Base-by-base conservation (phyloP, 2,888 invertebrate species). In the Prionchulus punctatus region DNA sequence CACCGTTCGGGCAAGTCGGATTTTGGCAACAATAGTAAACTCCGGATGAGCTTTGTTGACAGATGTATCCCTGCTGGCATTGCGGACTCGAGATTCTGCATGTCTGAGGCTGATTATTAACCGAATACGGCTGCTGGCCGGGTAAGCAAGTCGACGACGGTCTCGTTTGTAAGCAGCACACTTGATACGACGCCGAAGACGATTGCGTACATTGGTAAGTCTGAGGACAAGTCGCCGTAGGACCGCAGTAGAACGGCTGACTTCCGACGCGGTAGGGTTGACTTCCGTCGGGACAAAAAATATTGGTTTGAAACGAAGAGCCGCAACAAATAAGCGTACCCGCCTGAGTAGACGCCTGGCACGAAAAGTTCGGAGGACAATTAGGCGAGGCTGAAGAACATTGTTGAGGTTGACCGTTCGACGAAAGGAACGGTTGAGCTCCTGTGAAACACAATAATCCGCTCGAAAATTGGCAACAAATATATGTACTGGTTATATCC, bases 11-110 rank as follows among this genome's bases (percentile, higher is more conserved):
- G 42, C 57, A 57, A 2, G 31, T 21, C 23, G 52, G 45, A 23
- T 15, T 27, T 28, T 51, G 53, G 49, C 57, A 58, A 36, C 58
- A 54, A 21, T 23, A 43, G 47, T 28, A 30, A 21, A 21, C 26
- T 30, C 54, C 47, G 26, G 48, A 3, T 2, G 30, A n/a, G 2
- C 15, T 28, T 27, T 21, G 26, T 31, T 54, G 54, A 26, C 54
- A 54, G 4, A 28, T n/a, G 23, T 54, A 54, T 23, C 54, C 54
- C 18, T 12, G 4, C 7, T 7, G n/a, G 23, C 47, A 45, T 23
- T 23, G 47, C 7, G 12, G n/a, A 45, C 23, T 12, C 12, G 4
- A 12, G 23, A 45, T 7, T n/a, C 23, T 12, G 47, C 47, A 45
- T 23, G 12, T 23, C 18, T n/a, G 18, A 12, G 47, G 18, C 47